These are phyloP conservation scores for Astropecten irregularis DNA, from an alignment of 53 echinoderm and acorn worm species.

Conservation along the genomic window DNA sequence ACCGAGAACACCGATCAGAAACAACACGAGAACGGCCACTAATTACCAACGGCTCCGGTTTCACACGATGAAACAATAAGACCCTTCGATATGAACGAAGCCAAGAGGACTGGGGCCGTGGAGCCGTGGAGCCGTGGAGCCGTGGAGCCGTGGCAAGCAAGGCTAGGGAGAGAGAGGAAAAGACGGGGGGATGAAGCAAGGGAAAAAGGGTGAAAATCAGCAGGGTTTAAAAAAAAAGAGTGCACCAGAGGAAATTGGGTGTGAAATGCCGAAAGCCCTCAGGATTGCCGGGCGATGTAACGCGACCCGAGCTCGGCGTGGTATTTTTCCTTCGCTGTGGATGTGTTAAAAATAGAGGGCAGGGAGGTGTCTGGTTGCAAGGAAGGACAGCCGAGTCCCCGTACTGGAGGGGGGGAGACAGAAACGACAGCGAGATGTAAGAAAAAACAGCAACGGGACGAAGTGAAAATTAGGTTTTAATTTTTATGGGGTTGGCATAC, in stretches of 20 bases:
- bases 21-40: constrained; percentile 42
- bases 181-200: background rate
- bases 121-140: too few relatives aligned
- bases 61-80: constrained; percentile 42
- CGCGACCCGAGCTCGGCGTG: background rate
- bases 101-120: background rate
- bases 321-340: constrained; percentile 24
- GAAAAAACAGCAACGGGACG: background rate
- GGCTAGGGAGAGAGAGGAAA: too few relatives aligned
- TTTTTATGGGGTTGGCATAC: constrained; percentile 27
- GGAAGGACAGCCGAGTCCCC: background rate
- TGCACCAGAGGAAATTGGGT: constrained; percentile 55
- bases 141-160: too few relatives aligned
- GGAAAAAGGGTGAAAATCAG: constrained; percentile 17
- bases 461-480: constrained; percentile 28
- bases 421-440: background rate
- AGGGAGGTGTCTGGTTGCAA: constrained; percentile 32
- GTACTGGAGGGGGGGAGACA: background rate
- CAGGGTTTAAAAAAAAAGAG: background rate
- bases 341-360: constrained; percentile 59
- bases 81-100: background rate
- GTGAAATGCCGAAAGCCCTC: constrained; percentile 53
- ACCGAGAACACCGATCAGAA: too few relatives aligned
- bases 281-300: constrained; percentile 46
- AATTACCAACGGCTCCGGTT: constrained; percentile 47